Conservation (phyloP, 2,797 vertebrate species). For the Scleropages formosus region DNA sequence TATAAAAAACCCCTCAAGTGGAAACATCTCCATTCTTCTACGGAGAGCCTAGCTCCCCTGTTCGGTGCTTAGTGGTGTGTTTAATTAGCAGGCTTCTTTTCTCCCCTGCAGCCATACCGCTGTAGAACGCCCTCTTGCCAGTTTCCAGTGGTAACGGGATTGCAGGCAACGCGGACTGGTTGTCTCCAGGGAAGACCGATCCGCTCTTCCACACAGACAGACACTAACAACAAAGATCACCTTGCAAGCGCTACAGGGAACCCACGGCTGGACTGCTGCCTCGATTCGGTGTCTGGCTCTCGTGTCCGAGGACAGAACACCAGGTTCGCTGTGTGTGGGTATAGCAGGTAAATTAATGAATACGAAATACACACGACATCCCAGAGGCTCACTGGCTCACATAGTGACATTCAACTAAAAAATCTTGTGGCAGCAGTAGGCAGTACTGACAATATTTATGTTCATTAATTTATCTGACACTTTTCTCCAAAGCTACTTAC, state of each 20-base stretch:
- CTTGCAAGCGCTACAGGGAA: background rate
- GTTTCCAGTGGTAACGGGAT: constrained; percentile 29
- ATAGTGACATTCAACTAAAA: constrained; percentile 8
- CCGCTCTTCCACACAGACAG: background rate
- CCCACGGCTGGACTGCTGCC: background rate
- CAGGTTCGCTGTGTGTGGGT: background rate
- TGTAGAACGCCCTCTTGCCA: constrained; percentile 20
- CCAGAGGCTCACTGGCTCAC: constrained; percentile 20
- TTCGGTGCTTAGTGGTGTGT: constrained; percentile 24
- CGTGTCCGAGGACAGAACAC: background rate
- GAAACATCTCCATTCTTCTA: constrained; percentile 21
- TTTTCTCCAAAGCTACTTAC: too few relatives aligned
- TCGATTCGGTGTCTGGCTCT: background rate
- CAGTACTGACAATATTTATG: too few relatives aligned
- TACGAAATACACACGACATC: background rate
- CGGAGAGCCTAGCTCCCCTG: constrained; percentile 6
- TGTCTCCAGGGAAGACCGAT: background rate
- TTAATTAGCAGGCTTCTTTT: constrained; percentile 27
- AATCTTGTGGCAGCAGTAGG: constrained; percentile 5
- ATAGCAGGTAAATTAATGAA: background rate
- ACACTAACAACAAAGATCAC: background rate
- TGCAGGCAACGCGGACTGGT: background rate
- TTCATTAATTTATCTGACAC: too few relatives aligned
- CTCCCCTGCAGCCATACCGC: background rate
- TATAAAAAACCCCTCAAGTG: constrained; percentile 27